Evolutionary conservation across 2,797 vertebrate genomes (phyloP), one percentile per base, ranked within the genome.

Genomic region (Arremon brunneinucha): DNA sequence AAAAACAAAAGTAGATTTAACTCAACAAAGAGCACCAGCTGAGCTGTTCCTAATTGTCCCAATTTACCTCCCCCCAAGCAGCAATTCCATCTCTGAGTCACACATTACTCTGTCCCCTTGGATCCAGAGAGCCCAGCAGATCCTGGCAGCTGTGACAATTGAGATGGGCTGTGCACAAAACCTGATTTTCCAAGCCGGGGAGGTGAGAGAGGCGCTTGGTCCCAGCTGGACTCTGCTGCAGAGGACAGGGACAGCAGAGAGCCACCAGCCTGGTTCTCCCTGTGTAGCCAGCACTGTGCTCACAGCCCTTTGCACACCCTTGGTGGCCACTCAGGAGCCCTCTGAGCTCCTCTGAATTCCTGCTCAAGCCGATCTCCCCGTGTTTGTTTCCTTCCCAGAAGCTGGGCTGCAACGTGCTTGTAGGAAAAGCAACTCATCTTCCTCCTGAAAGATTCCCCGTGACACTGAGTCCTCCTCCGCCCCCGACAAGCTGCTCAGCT

Each of bases 41-140:
- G 75, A 92, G 72, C 68, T 68, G 5, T 70, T 93, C 78, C 41
- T 85, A 74, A 91, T 89, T 80, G 41, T 39, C 78, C 68, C 82
- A 82, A 46, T 93, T 93, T 92, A 90, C 91, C 82, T 82, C 78
- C 71, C 68, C 37, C 64, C 49, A 43, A 60, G 79, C 68, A 92
- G 32, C 24, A 74, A 49, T 74, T 86, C 84, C 2, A 12, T 77
- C 80, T 83, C 44, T 49, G 55, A 96, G 64, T 67, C 81, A 74
- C 60, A 34, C 13, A 1, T 55, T 69, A 15, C 55, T 79, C 37
- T 70, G 32, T 70, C 56, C 79, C 37, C 55, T 74, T 0, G 3
- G 75, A 83, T 70, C 41, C 44, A 35, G 75, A n/a, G 32, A 76
- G 47, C 64, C 78, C 78, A 23, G 78, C 17, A 3, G 65, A 35